These are phyloP conservation scores for Aythya fuligula DNA, from an alignment of 2,797 vertebrate species.

Conservation along the genomic window DNA sequence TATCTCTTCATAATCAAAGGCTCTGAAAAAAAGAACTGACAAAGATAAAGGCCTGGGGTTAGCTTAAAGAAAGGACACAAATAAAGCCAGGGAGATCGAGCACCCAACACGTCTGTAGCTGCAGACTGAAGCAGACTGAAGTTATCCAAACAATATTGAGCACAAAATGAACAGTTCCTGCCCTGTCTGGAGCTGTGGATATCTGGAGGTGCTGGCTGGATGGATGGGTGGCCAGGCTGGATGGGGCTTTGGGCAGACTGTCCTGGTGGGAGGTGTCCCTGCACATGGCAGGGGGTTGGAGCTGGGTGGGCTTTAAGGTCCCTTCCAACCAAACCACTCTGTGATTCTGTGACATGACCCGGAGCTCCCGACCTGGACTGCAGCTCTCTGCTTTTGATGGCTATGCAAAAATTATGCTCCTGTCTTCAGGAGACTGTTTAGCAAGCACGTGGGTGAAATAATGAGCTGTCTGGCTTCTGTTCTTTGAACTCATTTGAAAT, in stretches of 20 bases:
- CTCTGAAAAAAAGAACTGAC: background rate
- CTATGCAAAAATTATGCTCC: background rate
- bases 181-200: background rate
- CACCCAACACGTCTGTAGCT: background rate
- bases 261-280: background rate
- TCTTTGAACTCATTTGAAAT: background rate
- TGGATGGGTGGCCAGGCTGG: background rate
- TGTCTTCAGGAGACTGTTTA: background rate
- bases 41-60: background rate
- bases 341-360: background rate
- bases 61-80: background rate
- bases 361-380: background rate
- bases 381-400: background rate
- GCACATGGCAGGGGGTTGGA: background rate
- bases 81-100: background rate
- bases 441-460: background rate
- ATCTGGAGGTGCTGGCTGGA: background rate
- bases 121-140: background rate
- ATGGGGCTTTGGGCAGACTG: background rate
- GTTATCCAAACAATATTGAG: accelerated
- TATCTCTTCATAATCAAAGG: background rate
- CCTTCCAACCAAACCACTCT: background rate
- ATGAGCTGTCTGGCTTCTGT: background rate
- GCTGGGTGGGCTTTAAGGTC: background rate
- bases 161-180: background rate